Evolutionary conservation across 2,888 invertebrate species (phyloP).

Genomic region (Netelia melanura): DNA sequence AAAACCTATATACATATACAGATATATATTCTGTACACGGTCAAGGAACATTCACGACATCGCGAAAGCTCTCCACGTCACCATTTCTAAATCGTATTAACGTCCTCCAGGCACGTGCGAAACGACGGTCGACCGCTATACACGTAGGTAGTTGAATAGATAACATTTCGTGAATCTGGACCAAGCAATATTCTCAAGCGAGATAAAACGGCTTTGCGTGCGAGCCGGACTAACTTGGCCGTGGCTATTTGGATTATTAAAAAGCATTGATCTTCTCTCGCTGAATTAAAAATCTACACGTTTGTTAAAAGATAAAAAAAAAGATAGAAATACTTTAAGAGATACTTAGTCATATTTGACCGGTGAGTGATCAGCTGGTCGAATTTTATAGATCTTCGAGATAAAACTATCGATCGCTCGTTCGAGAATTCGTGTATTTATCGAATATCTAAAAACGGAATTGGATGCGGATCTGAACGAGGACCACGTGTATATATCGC

Average conservation of each 20-base stretch:
- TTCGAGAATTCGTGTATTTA: conserved; percentile 20
- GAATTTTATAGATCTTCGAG: not conserved
- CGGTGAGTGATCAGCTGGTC: too few relatives aligned
- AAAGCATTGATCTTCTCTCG: not conserved
- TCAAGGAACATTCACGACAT: conserved; percentile 11
- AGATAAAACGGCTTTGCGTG: not conserved
- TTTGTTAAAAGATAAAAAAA: not conserved
- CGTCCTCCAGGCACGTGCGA: conserved; percentile 21
- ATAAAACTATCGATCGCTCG: not conserved
- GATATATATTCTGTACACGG: too few relatives aligned
- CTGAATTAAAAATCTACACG: not conserved
- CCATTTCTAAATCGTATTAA: conserved; percentile 40
- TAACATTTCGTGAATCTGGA: conserved; percentile 21
- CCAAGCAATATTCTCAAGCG: not conserved
- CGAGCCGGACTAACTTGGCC: not conserved
- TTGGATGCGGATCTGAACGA: conserved; percentile 18
- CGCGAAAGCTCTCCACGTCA: conserved; percentile 9
- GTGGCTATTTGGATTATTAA: not conserved
- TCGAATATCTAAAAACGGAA: conserved; percentile 16
- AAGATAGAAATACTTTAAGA: not conserved
- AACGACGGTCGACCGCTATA: conserved; percentile 28
- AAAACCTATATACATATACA: too few relatives aligned
- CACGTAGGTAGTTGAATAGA: conserved; percentile 15
- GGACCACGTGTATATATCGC: conserved; percentile 6
- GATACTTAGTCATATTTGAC: too few relatives aligned